Evolutionary conservation across 2,888 invertebrate species (phyloP), one percentile per base, ranked within the genome.

Genomic region (Oligia strigilis): DNA sequence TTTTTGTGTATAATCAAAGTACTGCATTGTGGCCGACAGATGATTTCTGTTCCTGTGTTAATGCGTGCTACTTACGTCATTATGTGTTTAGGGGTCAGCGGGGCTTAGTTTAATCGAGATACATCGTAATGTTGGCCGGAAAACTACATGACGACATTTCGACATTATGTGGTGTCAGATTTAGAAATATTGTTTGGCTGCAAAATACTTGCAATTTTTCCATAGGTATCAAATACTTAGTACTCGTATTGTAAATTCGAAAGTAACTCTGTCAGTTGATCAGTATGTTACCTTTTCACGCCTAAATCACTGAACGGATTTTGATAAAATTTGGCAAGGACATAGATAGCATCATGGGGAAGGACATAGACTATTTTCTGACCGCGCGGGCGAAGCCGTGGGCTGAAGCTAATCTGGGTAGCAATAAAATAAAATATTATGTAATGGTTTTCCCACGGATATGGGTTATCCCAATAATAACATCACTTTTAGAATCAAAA

Each of bases 11-110:
- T 76, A 43, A 79, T 66, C 66, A 70, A 72, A 66, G 72, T 79
- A 81, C 78, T 78, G 77, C 77, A 82, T 88, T 92, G 87, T 89
- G 87, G 84, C 84, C 82, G 88, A 80, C 94, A 94, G 94, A 93
- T 94, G 94, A 92, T 88, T 87, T 86, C 77, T 73, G 84, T 83
- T 87, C 84, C 85, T 86, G 77, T 85, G 78, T 74, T 85, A 77
- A 81, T 82, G 78, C 76, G 23, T 66, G 49, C 52, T 77, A 76
- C 74, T 85, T 77, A 80, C 66, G 72, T 77, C 14, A 77, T 80
- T 84, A 83, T 81, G 49, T 75, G 71, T 86, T 86, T 82, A 84
- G 84, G 80, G 80, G 52, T 78, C 85, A 81, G 72, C 74, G 46
- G 36, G 49, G 17, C 6, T 64, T 46, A 52, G 11, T 23, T 29